phyloP scores from a whole-genome alignment of 2,888 invertebrate species.

The Furcula furcula region DNA sequence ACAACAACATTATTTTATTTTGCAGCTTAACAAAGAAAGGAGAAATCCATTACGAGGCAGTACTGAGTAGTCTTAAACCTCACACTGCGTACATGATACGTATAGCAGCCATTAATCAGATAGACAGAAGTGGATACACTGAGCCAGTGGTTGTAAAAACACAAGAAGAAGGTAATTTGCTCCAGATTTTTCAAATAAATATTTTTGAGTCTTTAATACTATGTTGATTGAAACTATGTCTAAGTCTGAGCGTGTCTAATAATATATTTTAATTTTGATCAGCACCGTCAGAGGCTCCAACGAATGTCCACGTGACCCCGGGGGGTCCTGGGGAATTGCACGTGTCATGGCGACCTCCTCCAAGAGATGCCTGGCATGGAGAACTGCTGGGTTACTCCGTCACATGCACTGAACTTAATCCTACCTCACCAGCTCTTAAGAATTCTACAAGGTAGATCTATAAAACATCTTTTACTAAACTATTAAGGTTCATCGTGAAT shows the following conservation, averaged over 20 bases:
- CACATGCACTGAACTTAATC: constrained; percentile 84
- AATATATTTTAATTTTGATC: constrained; percentile 5
- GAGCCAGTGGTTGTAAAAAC: constrained; percentile 89
- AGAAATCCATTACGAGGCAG: constrained; percentile 71
- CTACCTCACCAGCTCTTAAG: constrained; percentile 55
- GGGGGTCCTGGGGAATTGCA: constrained; percentile 86
- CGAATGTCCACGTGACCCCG: constrained; percentile 84
- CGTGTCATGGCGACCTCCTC: constrained; percentile 89
- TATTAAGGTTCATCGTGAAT: too few relatives aligned
- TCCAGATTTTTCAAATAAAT: too few relatives aligned
- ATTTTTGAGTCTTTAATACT: too few relatives aligned
- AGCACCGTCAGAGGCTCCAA: constrained; percentile 87
- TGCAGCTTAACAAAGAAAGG: constrained; percentile 67
- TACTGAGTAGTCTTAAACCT: constrained; percentile 84
- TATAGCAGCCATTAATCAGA: constrained; percentile 91
- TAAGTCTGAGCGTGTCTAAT: too few relatives aligned
- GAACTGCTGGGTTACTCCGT: constrained; percentile 88
- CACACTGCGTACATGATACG: constrained; percentile 91
- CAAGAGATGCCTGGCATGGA: constrained; percentile 88
- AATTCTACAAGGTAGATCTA: constrained; percentile 64
- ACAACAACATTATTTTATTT: constrained; percentile 3
- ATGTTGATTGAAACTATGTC: too few relatives aligned
- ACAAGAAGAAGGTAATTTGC: constrained; percentile 90
- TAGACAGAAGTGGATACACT: constrained; percentile 90
- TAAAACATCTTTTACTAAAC: too few relatives aligned